These are phyloP conservation scores for Drosophila ananassae DNA, from an alignment of 1,140 invertebrate species.

Conservation along the genomic window DNA sequence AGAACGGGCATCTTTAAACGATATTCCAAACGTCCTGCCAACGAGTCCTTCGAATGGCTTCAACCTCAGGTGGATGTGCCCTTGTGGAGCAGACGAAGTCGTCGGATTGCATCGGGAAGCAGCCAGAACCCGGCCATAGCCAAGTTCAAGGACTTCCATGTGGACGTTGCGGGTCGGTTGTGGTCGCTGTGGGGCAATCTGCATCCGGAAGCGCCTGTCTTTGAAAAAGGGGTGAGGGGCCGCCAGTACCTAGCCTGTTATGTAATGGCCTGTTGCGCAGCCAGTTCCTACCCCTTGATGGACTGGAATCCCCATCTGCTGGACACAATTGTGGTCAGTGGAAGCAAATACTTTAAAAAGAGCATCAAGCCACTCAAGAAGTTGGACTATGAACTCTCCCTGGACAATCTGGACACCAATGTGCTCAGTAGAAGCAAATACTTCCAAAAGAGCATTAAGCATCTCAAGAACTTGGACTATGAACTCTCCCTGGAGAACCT, in stretches of 20 bases:
- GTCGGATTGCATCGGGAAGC: conserved; percentile 84
- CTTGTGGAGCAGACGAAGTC: conserved; percentile 85
- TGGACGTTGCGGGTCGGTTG: conserved; percentile 87
- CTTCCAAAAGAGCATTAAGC: conserved; percentile 84
- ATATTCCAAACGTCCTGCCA: conserved; percentile 40
- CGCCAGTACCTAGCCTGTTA: conserved; percentile 86
- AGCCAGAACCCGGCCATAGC: conserved; percentile 84
- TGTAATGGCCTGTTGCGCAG: conserved; percentile 86
- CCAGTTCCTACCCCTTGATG: conserved; percentile 85
- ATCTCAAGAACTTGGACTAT: conserved; percentile 85
- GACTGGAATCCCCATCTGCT: conserved; percentile 86
- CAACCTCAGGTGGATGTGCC: conserved; percentile 83
- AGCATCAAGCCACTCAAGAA: conserved; percentile 84
- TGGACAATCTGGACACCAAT: conserved; percentile 85
- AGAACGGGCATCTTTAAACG: not conserved
- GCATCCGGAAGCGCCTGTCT: conserved; percentile 85
- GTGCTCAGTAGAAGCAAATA: conserved; percentile 86
- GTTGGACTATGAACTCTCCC: conserved; percentile 85
- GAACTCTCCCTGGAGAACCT: conserved; percentile 85
- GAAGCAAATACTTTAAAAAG: conserved; percentile 85
- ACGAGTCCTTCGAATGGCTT: conserved; percentile 86
- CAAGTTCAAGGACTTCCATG: conserved; percentile 86
- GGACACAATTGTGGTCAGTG: conserved; percentile 86
- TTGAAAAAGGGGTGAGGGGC: conserved; percentile 83
- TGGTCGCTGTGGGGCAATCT: conserved; percentile 86